These are phyloP conservation scores for Temnopleurus reevesii DNA, from an alignment of 53 echinoderm and acorn worm genomes.

Conservation along the genomic window DNA sequence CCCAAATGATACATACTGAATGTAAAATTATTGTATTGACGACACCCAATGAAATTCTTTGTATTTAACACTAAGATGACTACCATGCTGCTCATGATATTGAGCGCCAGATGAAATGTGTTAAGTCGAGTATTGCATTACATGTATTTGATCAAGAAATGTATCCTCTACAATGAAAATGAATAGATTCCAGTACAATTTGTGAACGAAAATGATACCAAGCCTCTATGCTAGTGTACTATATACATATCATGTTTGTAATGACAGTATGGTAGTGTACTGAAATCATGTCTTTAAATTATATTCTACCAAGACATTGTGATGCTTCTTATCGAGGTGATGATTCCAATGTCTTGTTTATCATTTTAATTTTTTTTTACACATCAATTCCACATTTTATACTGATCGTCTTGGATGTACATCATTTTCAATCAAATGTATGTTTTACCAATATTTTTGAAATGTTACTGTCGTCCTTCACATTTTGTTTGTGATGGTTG, in stretches of 20 bases:
- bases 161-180: too few relatives aligned
- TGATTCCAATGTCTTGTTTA: neutral
- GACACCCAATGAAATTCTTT: too few relatives aligned
- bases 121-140: too few relatives aligned
- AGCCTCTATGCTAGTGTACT: neutral
- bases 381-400: neutral
- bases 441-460: neutral
- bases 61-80: too few relatives aligned
- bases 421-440: neutral
- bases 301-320: neutral
- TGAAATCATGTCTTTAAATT: neutral
- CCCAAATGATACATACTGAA: too few relatives aligned
- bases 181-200: neutral
- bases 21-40: too few relatives aligned
- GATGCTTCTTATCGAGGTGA: conserved; percentile 26
- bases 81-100: too few relatives aligned
- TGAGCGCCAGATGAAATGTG: too few relatives aligned
- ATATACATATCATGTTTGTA: neutral
- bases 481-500: neutral
- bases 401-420: neutral
- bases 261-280: neutral
- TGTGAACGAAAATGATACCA: conserved; percentile 8
- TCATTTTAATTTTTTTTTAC: neutral
- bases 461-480: neutral
- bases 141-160: too few relatives aligned